Evolutionary conservation across 2,888 invertebrate genomes (phyloP).

Genomic region (Chrysolina haemoptera): DNA sequence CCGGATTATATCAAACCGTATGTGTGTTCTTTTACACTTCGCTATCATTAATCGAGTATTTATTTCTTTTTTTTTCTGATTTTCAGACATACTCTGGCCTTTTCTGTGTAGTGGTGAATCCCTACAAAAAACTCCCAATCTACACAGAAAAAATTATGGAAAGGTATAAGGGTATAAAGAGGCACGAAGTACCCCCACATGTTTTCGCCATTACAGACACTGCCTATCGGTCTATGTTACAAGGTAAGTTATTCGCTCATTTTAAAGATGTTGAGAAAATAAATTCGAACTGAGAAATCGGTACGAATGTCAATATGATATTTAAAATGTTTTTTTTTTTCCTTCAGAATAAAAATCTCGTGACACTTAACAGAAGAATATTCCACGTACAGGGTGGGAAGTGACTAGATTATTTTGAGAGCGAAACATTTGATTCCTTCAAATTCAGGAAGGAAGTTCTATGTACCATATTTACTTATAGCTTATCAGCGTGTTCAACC

Average conservation of each 20-base stretch:
- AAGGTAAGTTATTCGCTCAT: slow-evolving; percentile 81
- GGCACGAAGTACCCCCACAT: slow-evolving; percentile 99
- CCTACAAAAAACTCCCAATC: slow-evolving; percentile 98
- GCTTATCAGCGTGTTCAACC: too few relatives aligned
- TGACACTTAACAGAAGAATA: too few relatives aligned
- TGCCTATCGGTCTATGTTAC: slow-evolving; percentile 99
- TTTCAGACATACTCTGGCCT: slow-evolving; percentile 99
- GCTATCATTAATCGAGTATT: background rate
- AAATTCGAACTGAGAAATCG: background rate
- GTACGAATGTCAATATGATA: too few relatives aligned
- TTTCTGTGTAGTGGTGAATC: slow-evolving; percentile 99
- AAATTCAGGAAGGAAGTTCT: too few relatives aligned
- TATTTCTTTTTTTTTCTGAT: slow-evolving; percentile 54
- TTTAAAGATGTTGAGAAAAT: background rate
- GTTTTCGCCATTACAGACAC: slow-evolving; percentile 99
- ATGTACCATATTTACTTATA: too few relatives aligned
- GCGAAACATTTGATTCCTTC: too few relatives aligned
- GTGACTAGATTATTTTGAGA: too few relatives aligned
- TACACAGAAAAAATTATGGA: slow-evolving; percentile 99
- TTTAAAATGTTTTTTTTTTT: too few relatives aligned
- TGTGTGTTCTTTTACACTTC: background rate
- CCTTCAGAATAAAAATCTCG: too few relatives aligned
- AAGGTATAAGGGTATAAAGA: slow-evolving; percentile 98
- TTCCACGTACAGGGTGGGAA: too few relatives aligned
- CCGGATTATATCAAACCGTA: too few relatives aligned